phyloP scores from a whole-genome alignment of 2,797 vertebrate species.

The Labroides dimidiatus region DNA sequence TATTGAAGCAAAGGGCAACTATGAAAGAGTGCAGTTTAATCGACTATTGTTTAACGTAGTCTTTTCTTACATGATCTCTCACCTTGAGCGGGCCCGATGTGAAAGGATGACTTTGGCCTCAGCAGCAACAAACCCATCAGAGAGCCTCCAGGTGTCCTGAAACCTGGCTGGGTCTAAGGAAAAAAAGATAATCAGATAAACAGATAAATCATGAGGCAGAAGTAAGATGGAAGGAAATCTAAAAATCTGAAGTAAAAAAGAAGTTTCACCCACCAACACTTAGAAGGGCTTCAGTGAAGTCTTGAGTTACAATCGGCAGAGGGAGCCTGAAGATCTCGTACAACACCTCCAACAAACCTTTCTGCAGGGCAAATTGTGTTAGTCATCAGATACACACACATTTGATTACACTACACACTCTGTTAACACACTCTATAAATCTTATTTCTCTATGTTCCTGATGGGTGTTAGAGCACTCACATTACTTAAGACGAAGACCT shows the following conservation, averaged over 20 bases:
- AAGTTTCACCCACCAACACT: conserved; percentile 91
- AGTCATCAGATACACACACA: conserved; percentile 31
- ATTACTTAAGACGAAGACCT: not conserved
- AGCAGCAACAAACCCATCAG: conserved; percentile 97
- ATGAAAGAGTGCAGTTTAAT: no score
- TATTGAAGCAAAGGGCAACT: conserved; percentile 62
- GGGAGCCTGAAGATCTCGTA: conserved; percentile 98
- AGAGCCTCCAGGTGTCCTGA: conserved; percentile 97
- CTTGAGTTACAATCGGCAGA: conserved; percentile 92
- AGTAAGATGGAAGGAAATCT: not conserved
- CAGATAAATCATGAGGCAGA: not conserved
- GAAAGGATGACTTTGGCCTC: conserved; percentile 97
- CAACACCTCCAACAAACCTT: conserved; percentile 94
- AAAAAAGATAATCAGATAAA: not conserved
- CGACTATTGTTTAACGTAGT: not conserved
- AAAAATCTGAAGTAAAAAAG: not conserved
- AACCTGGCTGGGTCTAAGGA: conserved; percentile 92
- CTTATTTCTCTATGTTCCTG: not conserved
- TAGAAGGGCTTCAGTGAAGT: conserved; percentile 94
- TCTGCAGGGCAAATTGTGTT: conserved; percentile 79
- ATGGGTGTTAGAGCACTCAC: conserved; percentile 1
- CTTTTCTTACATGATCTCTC: not conserved
- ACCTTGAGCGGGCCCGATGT: conserved; percentile 97
- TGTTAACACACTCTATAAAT: not conserved
- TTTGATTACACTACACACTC: not conserved